These are phyloP conservation scores for Macrochelys suwanniensis DNA, from an alignment of 2,797 vertebrate genomes.

Conservation along the genomic window DNA sequence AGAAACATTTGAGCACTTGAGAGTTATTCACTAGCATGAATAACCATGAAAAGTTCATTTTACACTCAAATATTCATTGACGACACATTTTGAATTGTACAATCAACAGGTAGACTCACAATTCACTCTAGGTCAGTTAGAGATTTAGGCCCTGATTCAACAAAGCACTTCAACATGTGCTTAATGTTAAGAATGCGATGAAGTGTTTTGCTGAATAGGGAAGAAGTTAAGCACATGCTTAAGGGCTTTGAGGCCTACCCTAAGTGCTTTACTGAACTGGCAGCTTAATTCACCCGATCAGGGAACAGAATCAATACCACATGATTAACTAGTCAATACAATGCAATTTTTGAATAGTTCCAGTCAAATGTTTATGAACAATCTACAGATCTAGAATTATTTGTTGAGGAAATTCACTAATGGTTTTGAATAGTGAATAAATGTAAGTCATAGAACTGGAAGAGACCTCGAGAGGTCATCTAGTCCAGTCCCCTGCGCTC, in stretches of 20 bases:
- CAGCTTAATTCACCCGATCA: background rate
- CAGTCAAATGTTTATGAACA: background rate
- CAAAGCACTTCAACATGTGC: conserved; percentile 8
- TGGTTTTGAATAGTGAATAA: background rate
- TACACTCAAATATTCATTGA: conserved; percentile 28
- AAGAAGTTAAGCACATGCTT: background rate
- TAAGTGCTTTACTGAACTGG: background rate
- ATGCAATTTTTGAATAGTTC: background rate
- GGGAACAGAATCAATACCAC: background rate
- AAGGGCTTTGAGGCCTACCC: background rate
- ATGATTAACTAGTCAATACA: background rate
- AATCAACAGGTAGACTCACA: conserved; percentile 37
- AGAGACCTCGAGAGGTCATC: too few species aligned
- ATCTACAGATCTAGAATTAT: background rate
- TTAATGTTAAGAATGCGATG: conserved; percentile 42
- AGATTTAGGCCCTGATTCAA: conserved; percentile 41
- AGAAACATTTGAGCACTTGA: background rate
- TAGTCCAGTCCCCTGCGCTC: too few species aligned
- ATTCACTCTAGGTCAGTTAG: conserved; percentile 41
- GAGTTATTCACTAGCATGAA: conserved; percentile 45
- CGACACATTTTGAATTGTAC: conserved; percentile 47
- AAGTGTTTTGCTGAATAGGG: conserved; percentile 37
- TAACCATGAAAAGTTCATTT: background rate
- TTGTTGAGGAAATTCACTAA: background rate
- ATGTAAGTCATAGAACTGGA: background rate